phyloP scores from a whole-genome alignment of 2,888 invertebrate genomes.

The Tenthredo livida region DNA sequence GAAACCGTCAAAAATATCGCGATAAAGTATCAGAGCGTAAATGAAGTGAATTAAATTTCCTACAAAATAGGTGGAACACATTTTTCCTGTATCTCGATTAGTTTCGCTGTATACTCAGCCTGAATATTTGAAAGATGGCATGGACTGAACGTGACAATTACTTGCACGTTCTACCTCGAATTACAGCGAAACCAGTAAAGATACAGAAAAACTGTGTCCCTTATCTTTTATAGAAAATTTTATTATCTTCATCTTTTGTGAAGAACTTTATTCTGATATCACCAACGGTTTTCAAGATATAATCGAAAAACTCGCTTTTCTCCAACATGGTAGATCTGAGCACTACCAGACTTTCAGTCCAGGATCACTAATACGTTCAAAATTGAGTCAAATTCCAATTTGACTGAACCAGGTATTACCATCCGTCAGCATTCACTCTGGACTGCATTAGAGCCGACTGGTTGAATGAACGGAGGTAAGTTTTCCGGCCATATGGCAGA shows the following conservation, averaged over 20 bases:
- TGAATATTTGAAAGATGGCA: neutral
- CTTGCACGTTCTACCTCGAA: neutral
- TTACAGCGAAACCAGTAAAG: neutral
- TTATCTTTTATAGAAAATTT: neutral
- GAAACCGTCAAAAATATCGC: neutral
- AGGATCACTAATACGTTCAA: neutral
- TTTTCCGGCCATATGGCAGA: neutral
- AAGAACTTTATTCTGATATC: neutral
- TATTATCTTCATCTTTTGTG: neutral
- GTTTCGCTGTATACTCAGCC: neutral
- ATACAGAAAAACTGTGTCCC: neutral
- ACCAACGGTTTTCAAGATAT: neutral
- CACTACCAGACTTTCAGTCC: neutral
- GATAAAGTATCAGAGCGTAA: neutral
- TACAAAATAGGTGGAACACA: neutral
- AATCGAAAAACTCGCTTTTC: neutral
- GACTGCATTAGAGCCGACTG: neutral
- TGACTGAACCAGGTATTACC: neutral
- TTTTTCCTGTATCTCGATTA: neutral
- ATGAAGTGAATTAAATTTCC: neutral
- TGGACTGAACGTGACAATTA: neutral
- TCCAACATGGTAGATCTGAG: neutral
- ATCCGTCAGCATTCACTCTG: slow-evolving; percentile 7
- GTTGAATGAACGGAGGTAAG: neutral
- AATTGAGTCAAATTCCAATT: neutral